Percentiles rank a stretch among this genome's conserved stretches.
Evolutionary conservation across 2,888 invertebrate genomes (phyloP).

Genomic region (Trachelus troglodyta): DNA sequence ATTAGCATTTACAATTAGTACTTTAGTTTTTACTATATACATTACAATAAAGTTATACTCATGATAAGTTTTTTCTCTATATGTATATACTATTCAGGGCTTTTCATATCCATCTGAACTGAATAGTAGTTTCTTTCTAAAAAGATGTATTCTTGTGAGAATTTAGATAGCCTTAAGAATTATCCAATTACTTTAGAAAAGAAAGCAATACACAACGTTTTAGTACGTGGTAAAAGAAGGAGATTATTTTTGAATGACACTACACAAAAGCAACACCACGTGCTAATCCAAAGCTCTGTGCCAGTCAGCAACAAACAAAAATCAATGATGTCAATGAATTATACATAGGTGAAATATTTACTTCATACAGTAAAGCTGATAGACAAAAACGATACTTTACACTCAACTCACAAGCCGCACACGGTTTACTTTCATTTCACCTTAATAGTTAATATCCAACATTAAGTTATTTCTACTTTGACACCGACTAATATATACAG

Average conservation of each 20-base stretch:
- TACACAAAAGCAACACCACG: background rate
- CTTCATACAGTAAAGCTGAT: background rate
- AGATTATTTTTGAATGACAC: slow-evolving; percentile 15
- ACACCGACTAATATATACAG: no score
- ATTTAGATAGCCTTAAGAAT: background rate
- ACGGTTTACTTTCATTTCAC: background rate
- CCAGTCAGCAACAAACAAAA: background rate
- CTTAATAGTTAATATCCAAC: background rate
- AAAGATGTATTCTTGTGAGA: background rate
- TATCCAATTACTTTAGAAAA: background rate
- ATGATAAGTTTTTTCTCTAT: no score
- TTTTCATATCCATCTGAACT: background rate
- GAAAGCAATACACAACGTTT: slow-evolving; percentile 21
- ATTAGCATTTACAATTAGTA: background rate
- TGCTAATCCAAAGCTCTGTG: background rate
- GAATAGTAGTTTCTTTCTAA: background rate
- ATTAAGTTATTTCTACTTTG: no score
- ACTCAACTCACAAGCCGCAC: slow-evolving; percentile 18
- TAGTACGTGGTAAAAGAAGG: slow-evolving; percentile 44
- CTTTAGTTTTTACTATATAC: background rate
- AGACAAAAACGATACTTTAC: background rate
- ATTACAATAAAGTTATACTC: background rate
- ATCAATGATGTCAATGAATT: background rate
- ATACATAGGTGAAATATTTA: background rate
- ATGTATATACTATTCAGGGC: no score